Evolutionary conservation across 2,888 invertebrate species (phyloP).

Genomic region (Agonopterix alstromeriana): DNA sequence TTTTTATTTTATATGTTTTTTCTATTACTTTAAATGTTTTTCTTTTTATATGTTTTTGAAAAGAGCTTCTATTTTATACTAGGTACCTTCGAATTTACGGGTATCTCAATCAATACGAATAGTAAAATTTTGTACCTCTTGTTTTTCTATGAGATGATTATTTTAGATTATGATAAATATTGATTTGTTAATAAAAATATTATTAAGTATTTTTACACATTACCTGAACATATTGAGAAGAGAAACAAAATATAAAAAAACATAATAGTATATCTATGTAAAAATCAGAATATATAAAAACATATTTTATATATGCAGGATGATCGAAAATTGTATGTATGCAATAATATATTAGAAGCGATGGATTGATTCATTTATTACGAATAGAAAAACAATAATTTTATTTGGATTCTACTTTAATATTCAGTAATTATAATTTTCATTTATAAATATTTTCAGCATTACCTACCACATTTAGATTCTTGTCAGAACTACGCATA

Average conservation of each 20-base stretch:
- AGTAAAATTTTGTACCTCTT: constrained; percentile 54
- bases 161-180: constrained; percentile 57
- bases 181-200: constrained; percentile 58
- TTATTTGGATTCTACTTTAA: no score
- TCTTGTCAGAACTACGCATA: no score
- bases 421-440: no score
- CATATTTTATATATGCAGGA: constrained; percentile 54
- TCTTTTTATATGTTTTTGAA: constrained; percentile 30
- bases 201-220: constrained; percentile 74
- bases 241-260: constrained; percentile 51
- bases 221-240: constrained; percentile 64
- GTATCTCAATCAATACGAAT: constrained; percentile 39
- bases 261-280: constrained; percentile 52
- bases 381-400: no score
- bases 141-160: constrained; percentile 70
- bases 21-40: constrained; percentile 13
- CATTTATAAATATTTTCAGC: no score
- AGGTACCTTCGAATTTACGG: constrained; percentile 44
- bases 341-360: no score
- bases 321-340: constrained; percentile 25
- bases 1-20: constrained; percentile 4
- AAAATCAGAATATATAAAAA: constrained; percentile 61
- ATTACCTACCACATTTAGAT: no score
- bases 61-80: constrained; percentile 66
- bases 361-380: no score